These are phyloP conservation scores for Mylabris sibirica DNA, from an alignment of 2,888 invertebrate species.

Conservation along the genomic window DNA sequence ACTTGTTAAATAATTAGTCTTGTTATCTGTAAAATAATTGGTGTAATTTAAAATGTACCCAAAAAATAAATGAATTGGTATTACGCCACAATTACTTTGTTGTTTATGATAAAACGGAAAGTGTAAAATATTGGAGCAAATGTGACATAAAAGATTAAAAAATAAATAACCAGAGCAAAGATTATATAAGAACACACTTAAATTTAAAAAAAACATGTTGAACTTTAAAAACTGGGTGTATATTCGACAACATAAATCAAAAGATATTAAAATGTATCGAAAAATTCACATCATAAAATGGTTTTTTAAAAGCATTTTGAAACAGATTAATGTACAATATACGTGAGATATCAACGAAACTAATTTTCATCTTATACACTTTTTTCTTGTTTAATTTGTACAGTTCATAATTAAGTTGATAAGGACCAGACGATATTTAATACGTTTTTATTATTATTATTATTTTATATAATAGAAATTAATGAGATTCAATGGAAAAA, in stretches of 20 bases:
- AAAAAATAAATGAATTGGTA: slow-evolving; percentile 17
- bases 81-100: slow-evolving; percentile 30
- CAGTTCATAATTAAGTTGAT: not conserved
- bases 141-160: slow-evolving; percentile 36
- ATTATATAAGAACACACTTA: slow-evolving; percentile 40
- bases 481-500: not conserved
- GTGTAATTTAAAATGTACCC: not conserved
- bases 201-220: slow-evolving; percentile 43
- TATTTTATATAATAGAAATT: not conserved
- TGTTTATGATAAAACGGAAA: slow-evolving; percentile 31
- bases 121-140: slow-evolving; percentile 29
- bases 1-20: slow-evolving; percentile 2
- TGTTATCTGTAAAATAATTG: not conserved
- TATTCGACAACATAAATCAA: slow-evolving; percentile 43
- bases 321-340: slow-evolving; percentile 40
- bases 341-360: slow-evolving; percentile 14
- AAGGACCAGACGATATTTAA: not conserved
- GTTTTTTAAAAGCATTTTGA: slow-evolving; percentile 42
- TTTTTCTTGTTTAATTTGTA: not conserved
- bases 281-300: slow-evolving; percentile 32
- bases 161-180: slow-evolving; percentile 41
- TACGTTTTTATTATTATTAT: not conserved
- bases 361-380: not conserved
- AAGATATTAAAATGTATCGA: slow-evolving; percentile 41
- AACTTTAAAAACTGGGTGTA: slow-evolving; percentile 48